Base-by-base conservation (phyloP, 2,113 vertebrate species). In the Gorsachius goisagi region DNA sequence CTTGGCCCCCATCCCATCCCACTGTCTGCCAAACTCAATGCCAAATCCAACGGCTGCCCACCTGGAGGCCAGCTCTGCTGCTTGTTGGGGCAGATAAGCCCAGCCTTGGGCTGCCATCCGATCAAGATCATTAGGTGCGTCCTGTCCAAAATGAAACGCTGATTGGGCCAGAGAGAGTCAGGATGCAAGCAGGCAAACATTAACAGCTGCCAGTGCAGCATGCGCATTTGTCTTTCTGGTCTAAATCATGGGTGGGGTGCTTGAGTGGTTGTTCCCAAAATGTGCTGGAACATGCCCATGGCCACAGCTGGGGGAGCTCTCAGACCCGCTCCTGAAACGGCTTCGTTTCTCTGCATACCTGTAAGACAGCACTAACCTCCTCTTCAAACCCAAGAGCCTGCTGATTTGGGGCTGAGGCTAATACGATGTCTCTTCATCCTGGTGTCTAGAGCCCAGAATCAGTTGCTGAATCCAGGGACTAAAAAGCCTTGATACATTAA, bases 401-500 rank as follows among this genome's bases (percentile, higher is more conserved):
- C 10, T 88, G 75, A 67, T 67, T 91, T 4, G 9, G 50, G 56
- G 12, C 50, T 63, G 47, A 77, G 44, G 50, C 71, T 50, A 44
- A 39, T 39, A 59, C 7, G 9, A 59, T 12, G 9, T 33, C 35
- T 83, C 75, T 85, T 66, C 3, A 2, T 50, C 35, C 58, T n/a
- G 30, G 44, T 87, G 71, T 64, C 69, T 92, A 63, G 58, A 88
- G 66, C 78, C 90, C 18, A 9, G 88, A 93, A 83, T 93, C 85
- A 64, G 35, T 81, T 94, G 62, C 93, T 94, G 87, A 95, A 95
- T 95, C 83, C 79, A 55, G 79, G 66, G 76, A 66, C 91, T 97
- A 93, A 91, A 95, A 93, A 85, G 80, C 93, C 76, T 80, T 89
- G 81, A 82, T 95, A 58, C 41, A 6, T 92, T 97, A 97, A 96